Percentiles rank a stretch among this genome's conserved stretches.
Evolutionary conservation across 2,113 vertebrate species (phyloP).

Genomic region (Cranoglanis bouderius): DNA sequence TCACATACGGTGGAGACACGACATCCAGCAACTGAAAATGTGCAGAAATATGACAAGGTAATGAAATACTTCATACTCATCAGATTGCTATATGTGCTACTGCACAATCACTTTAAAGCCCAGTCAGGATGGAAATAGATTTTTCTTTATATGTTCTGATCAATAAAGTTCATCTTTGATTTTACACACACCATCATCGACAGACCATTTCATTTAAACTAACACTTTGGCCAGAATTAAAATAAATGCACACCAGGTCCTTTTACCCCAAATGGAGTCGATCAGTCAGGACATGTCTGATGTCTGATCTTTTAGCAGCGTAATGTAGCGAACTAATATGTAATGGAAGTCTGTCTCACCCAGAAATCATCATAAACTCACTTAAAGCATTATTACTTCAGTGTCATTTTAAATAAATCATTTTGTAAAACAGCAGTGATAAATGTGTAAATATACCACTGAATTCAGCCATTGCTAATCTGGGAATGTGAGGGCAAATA

Average conservation of each 20-base stretch:
- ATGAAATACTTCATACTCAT: not conserved
- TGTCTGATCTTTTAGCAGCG: not conserved
- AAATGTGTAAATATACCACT: not conserved
- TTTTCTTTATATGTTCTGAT: not conserved
- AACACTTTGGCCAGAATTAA: not conserved
- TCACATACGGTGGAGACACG: conserved; percentile 67
- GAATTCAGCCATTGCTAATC: not conserved
- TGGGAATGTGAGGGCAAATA: not conserved
- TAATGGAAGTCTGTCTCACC: not conserved
- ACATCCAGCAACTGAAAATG: conserved; percentile 71
- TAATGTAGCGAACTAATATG: not conserved
- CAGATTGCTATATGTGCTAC: not conserved
- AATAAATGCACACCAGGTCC: not conserved
- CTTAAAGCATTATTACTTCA: not conserved
- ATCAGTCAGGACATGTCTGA: not conserved
- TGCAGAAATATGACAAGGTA: not conserved
- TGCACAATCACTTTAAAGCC: not conserved
- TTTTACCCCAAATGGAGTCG: not conserved
- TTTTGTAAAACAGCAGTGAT: not conserved
- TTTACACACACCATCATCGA: not conserved
- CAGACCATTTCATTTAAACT: not conserved
- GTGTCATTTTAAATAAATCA: not conserved
- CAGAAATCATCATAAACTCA: not conserved
- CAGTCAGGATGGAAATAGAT: not conserved
- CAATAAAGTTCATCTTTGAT: not conserved